Evolutionary conservation across 2,888 invertebrate genomes (phyloP), one percentile per base, ranked within the genome.

Genomic region (Tachina grossa): DNA sequence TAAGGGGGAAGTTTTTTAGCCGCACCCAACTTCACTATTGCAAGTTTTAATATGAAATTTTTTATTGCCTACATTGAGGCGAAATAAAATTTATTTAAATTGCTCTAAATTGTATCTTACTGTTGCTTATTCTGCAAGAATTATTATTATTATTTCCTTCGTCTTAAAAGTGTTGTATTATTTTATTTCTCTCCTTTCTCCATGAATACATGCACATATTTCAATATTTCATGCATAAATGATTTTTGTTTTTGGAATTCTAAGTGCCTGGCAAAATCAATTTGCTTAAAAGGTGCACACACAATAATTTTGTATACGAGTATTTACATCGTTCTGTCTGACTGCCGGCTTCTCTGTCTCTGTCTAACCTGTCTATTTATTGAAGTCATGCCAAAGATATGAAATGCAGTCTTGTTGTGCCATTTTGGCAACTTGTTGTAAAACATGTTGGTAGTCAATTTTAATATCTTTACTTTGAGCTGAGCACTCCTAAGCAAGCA

Each of bases 221-320:
- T 76, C 85, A 79, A 76, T 83, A 83, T 79, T 83, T 75, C 71
- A 83, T 79, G 85, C 82, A 83, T 82, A 71, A 78, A 78, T 76
- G 71, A 79, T 10, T 57, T 39, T 51, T 76, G 63, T 59, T 57
- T 68, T 79, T 55, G 61, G 69, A 72, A 83, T 83, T 83, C 83
- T 63, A 77, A 86, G 86, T 83, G 81, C 63, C 82, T 85, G 87
- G 83, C 85, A 85, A 87, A 87, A 87, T 87, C 87, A 87, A 87
- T 87, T 87, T 87, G 81, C 76, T 85, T 85, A 85, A 84, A 87
- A 87, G 87, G 85, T 83, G 76, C 71, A 83, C 71, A 76, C 43
- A 78, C 63, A 83, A 79, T 59, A 74, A 1, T 74, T 81, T 85
- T 79, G 83, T 6, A 31, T 31, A 85, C 75, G 83, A 79, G 75